A percentile compares a stretch with the other conserved stretches of the same genome.
These are phyloP conservation scores for Bagarius yarrelli DNA, from an alignment of 2,113 vertebrate species.

Conservation along the genomic window DNA sequence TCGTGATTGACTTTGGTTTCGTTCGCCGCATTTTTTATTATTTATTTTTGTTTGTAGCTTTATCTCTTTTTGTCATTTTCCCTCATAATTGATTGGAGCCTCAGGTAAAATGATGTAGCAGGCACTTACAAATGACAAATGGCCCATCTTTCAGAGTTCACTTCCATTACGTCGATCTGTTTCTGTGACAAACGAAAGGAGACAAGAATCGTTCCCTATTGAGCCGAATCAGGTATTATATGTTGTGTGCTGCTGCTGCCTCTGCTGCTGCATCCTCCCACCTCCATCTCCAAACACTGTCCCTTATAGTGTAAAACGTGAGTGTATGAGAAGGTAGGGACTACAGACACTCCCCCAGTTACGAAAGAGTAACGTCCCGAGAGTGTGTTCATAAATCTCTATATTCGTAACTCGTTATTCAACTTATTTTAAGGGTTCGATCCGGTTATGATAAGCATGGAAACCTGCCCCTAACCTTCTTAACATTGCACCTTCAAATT, in stretches of 20 bases:
- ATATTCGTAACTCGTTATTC: too few relatives aligned
- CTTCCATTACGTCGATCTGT: conserved; percentile 32
- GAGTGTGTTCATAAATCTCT: too few relatives aligned
- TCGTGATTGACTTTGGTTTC: not conserved
- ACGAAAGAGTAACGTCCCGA: too few relatives aligned
- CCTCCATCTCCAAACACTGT: conserved; percentile 7
- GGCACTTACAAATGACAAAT: conserved; percentile 25
- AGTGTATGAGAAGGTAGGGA: too few relatives aligned
- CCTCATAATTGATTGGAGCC: not conserved
- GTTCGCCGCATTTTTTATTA: not conserved
- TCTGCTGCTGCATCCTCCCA: conserved; percentile 2
- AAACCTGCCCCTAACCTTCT: too few relatives aligned
- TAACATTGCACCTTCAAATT: too few relatives aligned
- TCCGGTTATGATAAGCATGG: too few relatives aligned
- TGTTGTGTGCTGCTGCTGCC: too few relatives aligned
- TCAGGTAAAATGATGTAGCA: conserved; percentile 26
- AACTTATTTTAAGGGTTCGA: too few relatives aligned
- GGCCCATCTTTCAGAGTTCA: conserved; percentile 1
- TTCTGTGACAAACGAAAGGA: conserved; percentile 42
- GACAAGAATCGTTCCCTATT: conserved; percentile 35
- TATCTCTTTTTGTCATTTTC: not conserved
- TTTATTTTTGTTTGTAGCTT: not conserved
- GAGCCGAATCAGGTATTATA: conserved; percentile 51
- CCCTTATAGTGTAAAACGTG: not conserved
- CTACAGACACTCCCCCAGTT: too few relatives aligned